Evolutionary conservation across 1,140 invertebrate genomes (phyloP), one percentile per base, ranked within the genome.

Genomic region (Ceratina calcarata): DNA sequence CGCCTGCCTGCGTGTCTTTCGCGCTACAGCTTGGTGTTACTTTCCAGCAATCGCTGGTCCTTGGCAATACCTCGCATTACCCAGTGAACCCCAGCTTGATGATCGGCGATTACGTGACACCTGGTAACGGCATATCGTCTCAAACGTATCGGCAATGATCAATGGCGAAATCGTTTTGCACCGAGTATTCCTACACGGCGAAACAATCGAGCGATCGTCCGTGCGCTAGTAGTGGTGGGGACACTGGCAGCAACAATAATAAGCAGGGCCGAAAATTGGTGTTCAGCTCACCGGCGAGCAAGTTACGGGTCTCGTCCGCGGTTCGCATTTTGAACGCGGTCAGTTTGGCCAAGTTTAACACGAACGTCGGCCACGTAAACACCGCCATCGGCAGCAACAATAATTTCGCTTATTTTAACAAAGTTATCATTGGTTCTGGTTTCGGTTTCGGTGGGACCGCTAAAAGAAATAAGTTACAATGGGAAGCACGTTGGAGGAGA

Each of bases 71-170:
- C 20, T 93, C 93, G 22, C 94, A 95, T 88, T 96, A 95, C 87
- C 95, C 96, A 78, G 95, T 96, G 80, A 96, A 95, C 92, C 95
- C 95, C 89, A 96, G 95, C 90, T 93, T 96, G 86, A 96, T 97
- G 96, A 97, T 96, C 86, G 96, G 96, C 72, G 96, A 97, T 90
- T 97, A 97, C 90, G 95, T 95, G 70, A 94, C 95, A 72, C 94
- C 95, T 51, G 94, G 93, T 24, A 94, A 92, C 85, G 93, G 93
- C 45, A 93, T 94, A 81, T 90, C 94, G 65, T 91, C 93, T 73
- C 93, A 94, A 77, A 77, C 91, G 60, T 94, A 93, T 88, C 91
- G 93, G 53, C 93, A 94, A 92, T 94, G 90, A 92, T 91, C 89
- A 69, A 87, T 82, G 88, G 87, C 81, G 70, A 90, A 89, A 78